phyloP scores from a whole-genome alignment of 2,888 invertebrate genomes.

The Bruchidius siliquastri region DNA sequence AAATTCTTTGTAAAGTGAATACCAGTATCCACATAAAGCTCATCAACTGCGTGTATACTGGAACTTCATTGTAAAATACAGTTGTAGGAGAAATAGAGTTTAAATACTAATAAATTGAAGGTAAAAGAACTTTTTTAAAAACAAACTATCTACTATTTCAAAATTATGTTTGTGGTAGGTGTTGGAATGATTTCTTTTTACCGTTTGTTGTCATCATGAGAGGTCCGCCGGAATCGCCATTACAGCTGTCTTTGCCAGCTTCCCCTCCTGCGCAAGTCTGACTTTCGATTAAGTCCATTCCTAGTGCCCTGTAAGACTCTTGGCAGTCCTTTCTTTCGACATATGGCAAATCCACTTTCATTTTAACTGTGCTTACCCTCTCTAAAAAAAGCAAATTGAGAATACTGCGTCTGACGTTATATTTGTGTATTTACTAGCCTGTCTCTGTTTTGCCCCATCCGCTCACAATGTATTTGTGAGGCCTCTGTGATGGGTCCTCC shows the following conservation, averaged over 20 bases:
- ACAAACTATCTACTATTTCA: no score
- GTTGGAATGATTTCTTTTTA: neutral
- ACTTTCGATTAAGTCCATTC: constrained; percentile 50
- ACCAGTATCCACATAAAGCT: no score
- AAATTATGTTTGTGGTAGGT: no score
- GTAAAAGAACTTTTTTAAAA: no score
- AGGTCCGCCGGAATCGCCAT: constrained; percentile 78
- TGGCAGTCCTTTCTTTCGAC: constrained; percentile 53
- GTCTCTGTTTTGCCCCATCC: constrained; percentile 54
- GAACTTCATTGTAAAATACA: no score
- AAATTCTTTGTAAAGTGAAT: no score
- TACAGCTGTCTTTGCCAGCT: constrained; percentile 65
- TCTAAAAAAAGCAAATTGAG: constrained; percentile 39
- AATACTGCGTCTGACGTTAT: constrained; percentile 53
- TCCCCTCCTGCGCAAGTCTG: constrained; percentile 74
- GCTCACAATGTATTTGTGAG: constrained; percentile 39
- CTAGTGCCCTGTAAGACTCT: constrained; percentile 49
- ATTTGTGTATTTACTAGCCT: constrained; percentile 26
- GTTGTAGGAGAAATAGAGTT: no score
- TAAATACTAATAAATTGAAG: no score
- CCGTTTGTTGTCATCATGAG: constrained; percentile 54
- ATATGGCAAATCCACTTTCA: constrained; percentile 59
- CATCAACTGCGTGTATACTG: no score
- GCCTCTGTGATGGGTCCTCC: constrained; percentile 10
- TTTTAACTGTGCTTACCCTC: constrained; percentile 49